Conservation (phyloP, 2,888 invertebrate genomes). For the Theretra japonica region DNA sequence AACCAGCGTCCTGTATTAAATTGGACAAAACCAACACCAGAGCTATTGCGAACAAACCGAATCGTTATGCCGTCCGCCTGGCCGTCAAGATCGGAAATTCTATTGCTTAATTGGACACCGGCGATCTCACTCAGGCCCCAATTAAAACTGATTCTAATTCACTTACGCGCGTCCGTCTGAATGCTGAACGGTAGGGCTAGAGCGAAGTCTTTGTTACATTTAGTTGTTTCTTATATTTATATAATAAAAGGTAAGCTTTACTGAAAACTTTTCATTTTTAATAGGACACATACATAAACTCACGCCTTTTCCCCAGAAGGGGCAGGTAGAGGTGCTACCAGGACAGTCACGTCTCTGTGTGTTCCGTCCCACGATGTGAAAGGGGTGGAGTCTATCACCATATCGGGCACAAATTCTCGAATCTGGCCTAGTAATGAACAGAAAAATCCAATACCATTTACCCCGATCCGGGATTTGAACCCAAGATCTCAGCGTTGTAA, state of each 20-base stretch:
- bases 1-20: no score
- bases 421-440: no score
- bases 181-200: background rate
- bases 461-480: no score
- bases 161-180: slow-evolving; percentile 5
- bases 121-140: slow-evolving; percentile 9
- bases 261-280: background rate
- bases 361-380: no score
- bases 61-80: background rate
- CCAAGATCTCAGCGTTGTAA: no score
- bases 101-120: slow-evolving; percentile 23
- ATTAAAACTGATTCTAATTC: slow-evolving; percentile 27
- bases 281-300: no score
- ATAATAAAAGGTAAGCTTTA: background rate
- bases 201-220: background rate
- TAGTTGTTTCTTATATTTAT: background rate
- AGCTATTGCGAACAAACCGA: background rate
- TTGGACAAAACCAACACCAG: background rate
- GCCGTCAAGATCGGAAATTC: slow-evolving; percentile 23
- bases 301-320: no score
- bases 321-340: no score
- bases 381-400: no score
- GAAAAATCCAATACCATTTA: no score
- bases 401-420: no score
- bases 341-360: no score